Evolutionary conservation across 2,797 vertebrate genomes (phyloP).

Genomic region (Ctenochaetus hawaiiensis): DNA sequence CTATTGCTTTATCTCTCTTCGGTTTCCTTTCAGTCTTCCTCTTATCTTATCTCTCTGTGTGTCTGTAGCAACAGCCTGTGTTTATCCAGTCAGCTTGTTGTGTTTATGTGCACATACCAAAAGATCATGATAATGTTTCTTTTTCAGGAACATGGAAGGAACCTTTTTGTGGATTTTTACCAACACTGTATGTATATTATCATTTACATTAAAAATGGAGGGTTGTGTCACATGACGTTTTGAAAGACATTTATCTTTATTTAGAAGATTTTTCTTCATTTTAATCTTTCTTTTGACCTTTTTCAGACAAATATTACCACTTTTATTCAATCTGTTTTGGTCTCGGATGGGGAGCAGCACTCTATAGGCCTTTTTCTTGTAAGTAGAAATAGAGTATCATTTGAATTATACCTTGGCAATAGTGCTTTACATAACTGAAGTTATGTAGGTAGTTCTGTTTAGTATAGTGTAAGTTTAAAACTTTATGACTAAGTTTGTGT

Average conservation of each 20-base stretch:
- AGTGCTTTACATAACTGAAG: too few relatives aligned
- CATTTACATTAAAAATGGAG: neutral
- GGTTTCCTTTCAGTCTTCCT: neutral
- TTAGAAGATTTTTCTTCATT: neutral
- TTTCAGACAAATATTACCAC: conserved; percentile 82
- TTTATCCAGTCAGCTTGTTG: neutral
- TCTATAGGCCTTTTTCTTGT: conserved; percentile 76
- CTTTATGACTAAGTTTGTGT: conserved; percentile 3
- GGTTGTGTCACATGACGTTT: neutral
- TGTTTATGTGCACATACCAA: neutral
- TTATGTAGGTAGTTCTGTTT: neutral
- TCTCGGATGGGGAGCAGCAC: conserved; percentile 70
- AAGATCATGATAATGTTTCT: conserved; percentile 5
- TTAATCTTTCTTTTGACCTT: conserved; percentile 22
- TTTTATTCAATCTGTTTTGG: conserved; percentile 81
- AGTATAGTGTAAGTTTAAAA: neutral
- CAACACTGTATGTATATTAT: conserved; percentile 69
- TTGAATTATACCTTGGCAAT: too few relatives aligned
- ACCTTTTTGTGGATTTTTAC: conserved; percentile 41
- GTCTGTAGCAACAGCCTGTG: neutral
- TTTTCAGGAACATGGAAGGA: conserved; percentile 55
- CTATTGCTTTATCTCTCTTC: neutral
- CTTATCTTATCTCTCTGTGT: neutral
- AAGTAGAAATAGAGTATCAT: conserved; percentile 52
- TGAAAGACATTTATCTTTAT: neutral